Evolutionary conservation across 2,888 invertebrate genomes (phyloP).

Genomic region (Cephus runcator): DNA sequence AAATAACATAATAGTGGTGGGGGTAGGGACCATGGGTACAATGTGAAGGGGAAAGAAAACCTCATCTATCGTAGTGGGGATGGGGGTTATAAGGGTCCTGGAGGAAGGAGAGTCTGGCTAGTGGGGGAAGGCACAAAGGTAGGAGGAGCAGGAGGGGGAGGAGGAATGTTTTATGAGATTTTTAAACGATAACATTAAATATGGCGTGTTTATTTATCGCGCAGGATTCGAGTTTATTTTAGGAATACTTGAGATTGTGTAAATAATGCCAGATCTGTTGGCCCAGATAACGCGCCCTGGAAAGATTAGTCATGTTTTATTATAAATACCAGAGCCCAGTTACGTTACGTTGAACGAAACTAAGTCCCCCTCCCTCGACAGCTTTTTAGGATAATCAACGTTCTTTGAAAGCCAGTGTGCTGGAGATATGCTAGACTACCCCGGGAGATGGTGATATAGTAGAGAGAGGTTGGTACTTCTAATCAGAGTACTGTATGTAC

Average conservation of each 20-base stretch:
- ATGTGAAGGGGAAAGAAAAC: conserved; percentile 12
- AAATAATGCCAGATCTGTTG: conserved; percentile 45
- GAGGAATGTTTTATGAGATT: conserved; percentile 33
- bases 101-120: not conserved
- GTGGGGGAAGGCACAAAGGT: not conserved
- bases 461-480: not conserved
- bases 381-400: not conserved
- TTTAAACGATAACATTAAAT: conserved; percentile 38
- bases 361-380: not conserved
- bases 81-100: not conserved
- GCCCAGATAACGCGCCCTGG: conserved; percentile 45
- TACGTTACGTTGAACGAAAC: not conserved
- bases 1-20: conserved; percentile 19
- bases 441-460: not conserved
- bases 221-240: conserved; percentile 29
- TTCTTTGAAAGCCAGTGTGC: not conserved
- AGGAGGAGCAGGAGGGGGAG: not conserved
- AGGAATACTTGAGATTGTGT: conserved; percentile 36
- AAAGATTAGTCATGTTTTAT: conserved; percentile 47
- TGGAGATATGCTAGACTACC: not conserved
- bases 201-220: conserved; percentile 34
- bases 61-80: conserved; percentile 19
- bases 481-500: not conserved
- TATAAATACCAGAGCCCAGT: conserved; percentile 32
- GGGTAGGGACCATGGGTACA: conserved; percentile 4